These are phyloP conservation scores for Phyllotreta striolata DNA, from an alignment of 2,888 invertebrate genomes.

Conservation along the genomic window DNA sequence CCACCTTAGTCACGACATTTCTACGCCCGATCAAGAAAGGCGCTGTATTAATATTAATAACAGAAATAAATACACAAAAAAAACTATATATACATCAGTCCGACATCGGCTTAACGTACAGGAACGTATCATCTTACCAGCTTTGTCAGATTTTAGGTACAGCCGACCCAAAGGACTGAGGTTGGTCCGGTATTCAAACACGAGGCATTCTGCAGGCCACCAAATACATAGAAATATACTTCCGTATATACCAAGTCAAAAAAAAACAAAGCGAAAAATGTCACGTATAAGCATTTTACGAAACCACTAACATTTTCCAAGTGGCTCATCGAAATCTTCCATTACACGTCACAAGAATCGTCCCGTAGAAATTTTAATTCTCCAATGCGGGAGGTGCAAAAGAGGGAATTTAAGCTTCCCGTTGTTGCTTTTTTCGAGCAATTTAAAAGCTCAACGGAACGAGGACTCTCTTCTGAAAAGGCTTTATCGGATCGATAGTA, in stretches of 20 bases:
- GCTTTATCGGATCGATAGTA: slow-evolving; percentile 21
- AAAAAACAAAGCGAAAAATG: slow-evolving; percentile 12
- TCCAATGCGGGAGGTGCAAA: not conserved
- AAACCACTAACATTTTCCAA: slow-evolving; percentile 9
- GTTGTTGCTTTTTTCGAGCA: slow-evolving; percentile 8
- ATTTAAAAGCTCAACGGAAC: slow-evolving; percentile 10
- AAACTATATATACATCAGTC: slow-evolving; percentile 10
- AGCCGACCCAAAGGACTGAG: slow-evolving; percentile 82
- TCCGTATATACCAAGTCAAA: slow-evolving; percentile 10
- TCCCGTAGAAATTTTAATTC: not conserved
- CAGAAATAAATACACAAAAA: too few relatives aligned
- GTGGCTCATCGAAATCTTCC: too few relatives aligned
- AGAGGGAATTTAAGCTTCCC: slow-evolving; percentile 6
- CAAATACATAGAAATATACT: slow-evolving; percentile 39
- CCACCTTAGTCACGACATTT: not conserved
- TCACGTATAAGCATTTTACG: slow-evolving; percentile 8
- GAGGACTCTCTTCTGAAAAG: not conserved
- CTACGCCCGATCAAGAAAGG: not conserved
- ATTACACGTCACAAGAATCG: not conserved
- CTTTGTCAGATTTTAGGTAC: slow-evolving; percentile 84
- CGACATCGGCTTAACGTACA: slow-evolving; percentile 9
- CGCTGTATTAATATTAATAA: too few relatives aligned
- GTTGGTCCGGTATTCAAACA: slow-evolving; percentile 79
- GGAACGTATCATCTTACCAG: slow-evolving; percentile 70
- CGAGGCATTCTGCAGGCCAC: slow-evolving; percentile 62